A percentile compares a stretch with the other conserved stretches of the same genome.
phyloP scores from a whole-genome alignment of 2,113 vertebrate species.

The Heterochromis multidens region DNA sequence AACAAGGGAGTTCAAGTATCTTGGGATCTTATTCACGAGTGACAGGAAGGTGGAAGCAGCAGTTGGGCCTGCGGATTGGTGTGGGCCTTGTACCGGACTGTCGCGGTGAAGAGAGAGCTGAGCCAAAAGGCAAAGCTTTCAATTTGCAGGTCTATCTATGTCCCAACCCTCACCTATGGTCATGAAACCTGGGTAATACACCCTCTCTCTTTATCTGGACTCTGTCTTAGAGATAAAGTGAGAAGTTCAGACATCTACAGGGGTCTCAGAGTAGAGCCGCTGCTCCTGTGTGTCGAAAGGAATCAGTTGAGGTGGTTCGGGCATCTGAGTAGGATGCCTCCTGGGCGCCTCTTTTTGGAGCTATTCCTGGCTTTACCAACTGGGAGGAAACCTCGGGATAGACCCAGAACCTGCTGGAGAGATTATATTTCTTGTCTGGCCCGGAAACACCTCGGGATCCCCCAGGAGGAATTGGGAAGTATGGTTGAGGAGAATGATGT shows the following conservation, averaged over 20 bases:
- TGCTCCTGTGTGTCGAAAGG: neutral
- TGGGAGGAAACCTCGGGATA: neutral
- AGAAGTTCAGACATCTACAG: neutral
- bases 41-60: neutral
- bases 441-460: neutral
- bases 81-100: neutral
- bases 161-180: neutral
- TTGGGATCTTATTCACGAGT: neutral
- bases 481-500: neutral
- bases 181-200: neutral
- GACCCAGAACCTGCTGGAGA: neutral
- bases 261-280: neutral
- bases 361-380: neutral
- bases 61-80: neutral
- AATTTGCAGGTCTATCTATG: neutral
- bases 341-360: neutral
- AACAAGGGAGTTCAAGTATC: neutral
- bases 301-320: neutral
- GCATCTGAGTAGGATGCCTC: neutral
- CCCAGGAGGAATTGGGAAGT: neutral
- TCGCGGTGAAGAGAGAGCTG: neutral
- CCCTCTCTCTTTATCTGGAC: too few relatives aligned
- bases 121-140: neutral
- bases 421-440: neutral
- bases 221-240: neutral